phyloP scores from a whole-genome alignment of 2,113 vertebrate species.

The Tympanuchus pallidicinctus region DNA sequence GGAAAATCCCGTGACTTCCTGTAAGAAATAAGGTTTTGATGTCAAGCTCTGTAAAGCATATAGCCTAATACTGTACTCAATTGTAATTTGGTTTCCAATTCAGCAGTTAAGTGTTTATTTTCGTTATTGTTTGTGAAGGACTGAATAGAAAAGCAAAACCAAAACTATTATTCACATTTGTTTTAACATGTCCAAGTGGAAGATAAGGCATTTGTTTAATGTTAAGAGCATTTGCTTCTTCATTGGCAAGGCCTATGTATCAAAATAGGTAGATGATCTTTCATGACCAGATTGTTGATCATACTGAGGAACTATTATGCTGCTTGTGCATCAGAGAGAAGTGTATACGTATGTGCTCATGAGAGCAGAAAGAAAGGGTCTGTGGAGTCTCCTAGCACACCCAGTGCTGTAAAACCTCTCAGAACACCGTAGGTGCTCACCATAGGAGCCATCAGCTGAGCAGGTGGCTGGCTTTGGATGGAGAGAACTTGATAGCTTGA shows the following conservation, averaged over 20 bases:
- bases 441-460: neutral
- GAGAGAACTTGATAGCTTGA: neutral
- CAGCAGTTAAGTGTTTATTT: neutral
- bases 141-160: neutral
- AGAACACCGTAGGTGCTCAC: neutral
- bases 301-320: neutral
- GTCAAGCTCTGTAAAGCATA: neutral
- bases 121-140: neutral
- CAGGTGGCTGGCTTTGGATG: neutral
- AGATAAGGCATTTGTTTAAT: neutral
- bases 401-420: neutral
- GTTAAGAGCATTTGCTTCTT: neutral
- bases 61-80: neutral
- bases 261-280: neutral
- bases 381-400: neutral
- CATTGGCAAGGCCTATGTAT: neutral
- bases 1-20: neutral
- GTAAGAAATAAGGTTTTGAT: slow-evolving; percentile 54
- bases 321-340: neutral
- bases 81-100: neutral
- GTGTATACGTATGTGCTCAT: neutral
- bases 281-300: neutral
- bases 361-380: neutral
- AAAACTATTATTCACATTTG: neutral
- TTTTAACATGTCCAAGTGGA: neutral